A percentile compares a stretch with the other conserved stretches of the same genome.
phyloP scores from a whole-genome alignment of 2,113 vertebrate species.

The Sander vitreus region DNA sequence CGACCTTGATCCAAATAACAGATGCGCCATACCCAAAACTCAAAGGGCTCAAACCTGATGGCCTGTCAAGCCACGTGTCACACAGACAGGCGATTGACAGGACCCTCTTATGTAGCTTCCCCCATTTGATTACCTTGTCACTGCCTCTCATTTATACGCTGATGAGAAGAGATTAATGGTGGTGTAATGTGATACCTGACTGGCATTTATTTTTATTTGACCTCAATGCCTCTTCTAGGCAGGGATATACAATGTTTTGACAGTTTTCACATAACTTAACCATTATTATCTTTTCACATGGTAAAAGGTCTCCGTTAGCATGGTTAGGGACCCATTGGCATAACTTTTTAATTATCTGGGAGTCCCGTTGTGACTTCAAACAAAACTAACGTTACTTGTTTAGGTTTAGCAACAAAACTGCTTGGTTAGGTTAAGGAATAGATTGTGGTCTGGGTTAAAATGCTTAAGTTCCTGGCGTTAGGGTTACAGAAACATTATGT shows the following conservation, averaged over 20 bases:
- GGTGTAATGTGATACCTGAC: constrained; percentile 16
- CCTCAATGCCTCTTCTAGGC: background rate
- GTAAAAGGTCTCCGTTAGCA: too few relatives aligned
- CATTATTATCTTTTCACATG: too few relatives aligned
- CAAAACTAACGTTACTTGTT: too few relatives aligned
- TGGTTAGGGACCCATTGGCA: too few relatives aligned
- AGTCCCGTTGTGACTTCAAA: too few relatives aligned
- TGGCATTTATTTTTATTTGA: constrained; percentile 24
- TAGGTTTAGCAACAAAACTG: too few relatives aligned
- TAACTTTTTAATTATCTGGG: too few relatives aligned
- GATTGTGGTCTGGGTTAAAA: too few relatives aligned
- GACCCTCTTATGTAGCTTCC: constrained; percentile 60
- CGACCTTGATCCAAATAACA: constrained; percentile 67
- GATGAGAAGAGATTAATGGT: constrained; percentile 43
- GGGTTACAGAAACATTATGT: too few relatives aligned
- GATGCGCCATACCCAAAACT: constrained; percentile 55
- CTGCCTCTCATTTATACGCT: constrained; percentile 33
- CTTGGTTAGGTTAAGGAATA: too few relatives aligned
- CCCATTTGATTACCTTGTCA: constrained; percentile 56
- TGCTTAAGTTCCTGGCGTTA: too few relatives aligned
- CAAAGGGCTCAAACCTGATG: constrained; percentile 48
- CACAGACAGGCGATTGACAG: constrained; percentile 57
- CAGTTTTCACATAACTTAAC: constrained; percentile 6
- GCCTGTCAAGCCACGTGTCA: constrained; percentile 42
- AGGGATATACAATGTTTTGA: constrained; percentile 13